Conservation (phyloP, 2,113 vertebrate species). For the Antigone vipio region DNA sequence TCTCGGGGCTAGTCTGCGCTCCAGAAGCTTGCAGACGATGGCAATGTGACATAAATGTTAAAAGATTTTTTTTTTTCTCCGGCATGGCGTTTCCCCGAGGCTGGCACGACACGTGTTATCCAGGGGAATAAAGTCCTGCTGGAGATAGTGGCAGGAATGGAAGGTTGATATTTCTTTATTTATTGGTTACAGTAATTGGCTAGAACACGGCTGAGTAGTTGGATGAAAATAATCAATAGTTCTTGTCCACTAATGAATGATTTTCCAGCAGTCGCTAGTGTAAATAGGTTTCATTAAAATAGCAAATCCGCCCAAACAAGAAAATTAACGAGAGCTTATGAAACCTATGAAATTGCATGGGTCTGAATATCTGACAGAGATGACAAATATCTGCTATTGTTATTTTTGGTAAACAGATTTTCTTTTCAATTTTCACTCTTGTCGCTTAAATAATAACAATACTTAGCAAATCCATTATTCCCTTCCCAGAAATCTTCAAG, state of each 20-base stretch:
- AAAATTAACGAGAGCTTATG: conserved; percentile 47
- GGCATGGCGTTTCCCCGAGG: background rate
- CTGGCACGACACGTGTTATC: background rate
- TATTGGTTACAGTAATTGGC: conserved; percentile 61
- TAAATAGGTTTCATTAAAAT: conserved; percentile 65
- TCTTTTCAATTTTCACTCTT: conserved; percentile 34
- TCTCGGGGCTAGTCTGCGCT: background rate
- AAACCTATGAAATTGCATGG: conserved; percentile 34
- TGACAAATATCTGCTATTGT: conserved; percentile 49
- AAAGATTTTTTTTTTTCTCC: background rate
- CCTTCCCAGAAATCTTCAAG: background rate
- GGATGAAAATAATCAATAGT: conserved; percentile 65
- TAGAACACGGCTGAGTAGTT: conserved; percentile 35
- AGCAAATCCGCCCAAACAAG: conserved; percentile 51
- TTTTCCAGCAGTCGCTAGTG: conserved; percentile 42
- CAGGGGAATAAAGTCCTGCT: background rate
- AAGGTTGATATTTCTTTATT: conserved; percentile 54
- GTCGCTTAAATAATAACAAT: conserved; percentile 18
- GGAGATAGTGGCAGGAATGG: conserved; percentile 1
- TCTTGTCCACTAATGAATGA: conserved; percentile 63
- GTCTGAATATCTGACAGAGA: conserved; percentile 40
- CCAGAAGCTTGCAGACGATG: background rate
- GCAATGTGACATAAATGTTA: conserved; percentile 9
- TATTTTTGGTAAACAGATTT: conserved; percentile 56
- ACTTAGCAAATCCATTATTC: conserved; percentile 20